These are phyloP conservation scores for Siniperca obscura DNA, from an alignment of 2,797 vertebrate species.

Conservation along the genomic window DNA sequence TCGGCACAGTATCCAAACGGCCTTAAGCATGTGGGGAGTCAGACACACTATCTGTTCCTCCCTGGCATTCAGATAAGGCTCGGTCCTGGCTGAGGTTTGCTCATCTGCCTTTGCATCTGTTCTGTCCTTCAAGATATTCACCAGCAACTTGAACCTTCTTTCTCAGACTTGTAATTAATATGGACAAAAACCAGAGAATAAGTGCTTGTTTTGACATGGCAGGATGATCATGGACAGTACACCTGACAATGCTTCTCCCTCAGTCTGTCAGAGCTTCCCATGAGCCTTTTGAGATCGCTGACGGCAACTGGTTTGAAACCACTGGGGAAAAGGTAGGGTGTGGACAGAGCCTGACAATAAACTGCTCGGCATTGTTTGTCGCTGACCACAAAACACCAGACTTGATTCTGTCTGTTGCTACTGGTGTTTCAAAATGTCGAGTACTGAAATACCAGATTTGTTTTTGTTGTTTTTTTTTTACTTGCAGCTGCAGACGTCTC, in stretches of 20 bases:
- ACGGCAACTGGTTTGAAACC: slow-evolving; percentile 15
- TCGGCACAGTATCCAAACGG: slow-evolving; percentile 27
- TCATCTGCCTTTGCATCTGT: slow-evolving; percentile 20
- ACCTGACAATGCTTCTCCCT: slow-evolving; percentile 16
- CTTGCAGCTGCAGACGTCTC: slow-evolving; percentile 54
- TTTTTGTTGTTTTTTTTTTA: neutral
- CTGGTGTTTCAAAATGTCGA: slow-evolving; percentile 36
- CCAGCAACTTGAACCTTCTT: slow-evolving; percentile 24
- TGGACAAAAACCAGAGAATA: slow-evolving; percentile 2
- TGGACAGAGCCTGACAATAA: slow-evolving; percentile 16
- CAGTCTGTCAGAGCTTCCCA: neutral
- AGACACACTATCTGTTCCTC: slow-evolving; percentile 50
- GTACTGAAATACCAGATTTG: slow-evolving; percentile 17
- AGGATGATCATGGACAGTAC: slow-evolving; percentile 7
- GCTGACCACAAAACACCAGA: slow-evolving; percentile 24
- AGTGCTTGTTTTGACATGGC: slow-evolving; percentile 13
- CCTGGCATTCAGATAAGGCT: slow-evolving; percentile 55
- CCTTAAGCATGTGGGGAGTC: slow-evolving; percentile 31
- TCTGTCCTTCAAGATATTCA: slow-evolving; percentile 24
- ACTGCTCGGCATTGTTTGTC: slow-evolving; percentile 9
- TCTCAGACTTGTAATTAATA: slow-evolving; percentile 20
- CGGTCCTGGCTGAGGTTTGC: slow-evolving; percentile 28
- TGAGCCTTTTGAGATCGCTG: slow-evolving; percentile 3
- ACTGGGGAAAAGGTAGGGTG: slow-evolving; percentile 4
- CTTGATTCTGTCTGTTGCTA: slow-evolving; percentile 5